Percentiles rank a stretch among this genome's conserved stretches.
These are phyloP conservation scores for Carollia perspicillata DNA, from an alignment of 2,113 vertebrate species.

Conservation along the genomic window DNA sequence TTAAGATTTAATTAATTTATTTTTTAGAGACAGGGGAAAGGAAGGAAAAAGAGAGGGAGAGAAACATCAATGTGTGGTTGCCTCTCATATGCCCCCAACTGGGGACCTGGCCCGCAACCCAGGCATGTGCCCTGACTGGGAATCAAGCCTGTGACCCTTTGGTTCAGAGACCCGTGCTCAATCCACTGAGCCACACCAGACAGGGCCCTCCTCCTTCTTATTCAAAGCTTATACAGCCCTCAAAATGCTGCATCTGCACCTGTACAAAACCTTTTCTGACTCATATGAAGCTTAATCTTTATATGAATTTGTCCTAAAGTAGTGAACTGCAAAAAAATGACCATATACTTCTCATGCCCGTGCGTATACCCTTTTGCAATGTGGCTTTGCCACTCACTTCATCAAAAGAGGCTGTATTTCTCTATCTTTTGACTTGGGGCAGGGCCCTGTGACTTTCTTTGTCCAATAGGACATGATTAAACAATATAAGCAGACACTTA, in stretches of 20 bases:
- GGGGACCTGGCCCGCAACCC: too few relatives aligned
- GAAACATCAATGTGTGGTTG: too few relatives aligned
- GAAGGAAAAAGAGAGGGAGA: too few relatives aligned
- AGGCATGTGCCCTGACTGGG: too few relatives aligned
- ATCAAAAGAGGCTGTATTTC: neutral
- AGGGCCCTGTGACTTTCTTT: neutral
- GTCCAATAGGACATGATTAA: neutral
- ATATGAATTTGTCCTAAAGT: neutral
- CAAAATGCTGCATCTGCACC: neutral
- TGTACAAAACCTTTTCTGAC: neutral
- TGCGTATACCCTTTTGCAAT: neutral
- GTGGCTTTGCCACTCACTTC: neutral
- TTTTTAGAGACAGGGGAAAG: too few relatives aligned
- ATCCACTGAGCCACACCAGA: too few relatives aligned
- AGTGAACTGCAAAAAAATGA: neutral
- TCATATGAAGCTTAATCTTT: neutral
- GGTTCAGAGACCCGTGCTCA: too few relatives aligned
- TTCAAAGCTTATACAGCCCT: neutral
- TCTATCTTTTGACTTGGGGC: neutral
- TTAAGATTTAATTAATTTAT: too few relatives aligned
- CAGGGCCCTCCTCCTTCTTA: neutral
- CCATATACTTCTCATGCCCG: neutral
- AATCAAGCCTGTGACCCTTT: too few relatives aligned
- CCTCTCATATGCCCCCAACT: too few relatives aligned
- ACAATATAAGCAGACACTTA: neutral